phyloP scores from a whole-genome alignment of 2,888 invertebrate species.

The Chrysolina americana region DNA sequence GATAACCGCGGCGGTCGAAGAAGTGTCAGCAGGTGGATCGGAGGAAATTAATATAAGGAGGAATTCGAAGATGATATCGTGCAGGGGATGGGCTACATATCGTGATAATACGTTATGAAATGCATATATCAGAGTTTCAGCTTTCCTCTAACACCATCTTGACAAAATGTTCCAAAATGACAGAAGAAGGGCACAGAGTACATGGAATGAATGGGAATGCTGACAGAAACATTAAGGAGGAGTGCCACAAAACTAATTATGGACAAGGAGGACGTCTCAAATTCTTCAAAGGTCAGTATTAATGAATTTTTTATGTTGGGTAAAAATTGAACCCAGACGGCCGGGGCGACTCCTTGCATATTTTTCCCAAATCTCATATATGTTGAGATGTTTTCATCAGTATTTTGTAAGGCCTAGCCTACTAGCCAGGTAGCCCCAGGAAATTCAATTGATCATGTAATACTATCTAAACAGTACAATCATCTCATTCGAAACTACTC shows the following conservation, averaged over 20 bases:
- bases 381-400: no score
- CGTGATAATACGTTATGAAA: constrained; percentile 75
- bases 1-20: constrained; percentile 60
- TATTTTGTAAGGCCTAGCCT: no score
- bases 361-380: neutral
- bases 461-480: no score
- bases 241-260: constrained; percentile 67
- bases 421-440: no score
- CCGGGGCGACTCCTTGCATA: neutral
- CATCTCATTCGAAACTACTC: no score
- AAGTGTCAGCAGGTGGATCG: constrained; percentile 68
- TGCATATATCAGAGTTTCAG: constrained; percentile 75
- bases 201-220: constrained; percentile 82
- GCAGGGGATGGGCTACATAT: constrained; percentile 69
- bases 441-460: no score
- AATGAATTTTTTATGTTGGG: neutral
- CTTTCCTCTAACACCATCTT: constrained; percentile 76
- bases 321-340: neutral
- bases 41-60: constrained; percentile 60
- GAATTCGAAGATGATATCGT: constrained; percentile 67
- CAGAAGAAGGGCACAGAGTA: constrained; percentile 79
- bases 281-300: constrained; percentile 80
- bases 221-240: constrained; percentile 73
- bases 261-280: constrained; percentile 82
- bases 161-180: constrained; percentile 81